These are phyloP conservation scores for Dicentrarchus labrax DNA, from an alignment of 2,113 vertebrate genomes.

Conservation along the genomic window DNA sequence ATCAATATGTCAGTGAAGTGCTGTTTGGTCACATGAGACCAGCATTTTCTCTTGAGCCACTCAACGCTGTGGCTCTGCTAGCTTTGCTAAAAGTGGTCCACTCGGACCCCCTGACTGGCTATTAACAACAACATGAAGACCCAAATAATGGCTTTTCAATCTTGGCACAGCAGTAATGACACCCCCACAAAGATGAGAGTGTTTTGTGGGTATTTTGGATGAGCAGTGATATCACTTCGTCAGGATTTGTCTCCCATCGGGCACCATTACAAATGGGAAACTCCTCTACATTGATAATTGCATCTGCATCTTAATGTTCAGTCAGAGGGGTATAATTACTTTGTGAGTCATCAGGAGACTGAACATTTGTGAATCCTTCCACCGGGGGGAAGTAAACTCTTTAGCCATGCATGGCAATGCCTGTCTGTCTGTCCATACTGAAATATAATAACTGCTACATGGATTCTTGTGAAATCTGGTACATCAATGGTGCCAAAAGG, in stretches of 20 bases:
- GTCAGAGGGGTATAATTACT: neutral
- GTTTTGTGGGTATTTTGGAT: neutral
- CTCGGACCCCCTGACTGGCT: neutral
- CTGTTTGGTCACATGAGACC: neutral
- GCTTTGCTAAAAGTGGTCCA: neutral
- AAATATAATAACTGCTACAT: too few species aligned
- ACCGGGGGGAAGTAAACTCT: neutral
- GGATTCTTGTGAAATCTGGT: too few species aligned
- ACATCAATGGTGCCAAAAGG: too few species aligned
- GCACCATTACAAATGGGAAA: neutral
- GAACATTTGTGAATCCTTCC: neutral
- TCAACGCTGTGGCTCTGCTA: neutral
- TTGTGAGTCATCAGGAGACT: neutral
- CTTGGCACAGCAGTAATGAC: neutral
- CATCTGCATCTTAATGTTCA: neutral
- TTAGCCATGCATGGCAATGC: neutral
- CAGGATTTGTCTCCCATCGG: neutral
- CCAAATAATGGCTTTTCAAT: slow-evolving; percentile 7
- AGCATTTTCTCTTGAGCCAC: neutral
- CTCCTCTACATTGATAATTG: neutral
- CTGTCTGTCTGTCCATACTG: too few species aligned
- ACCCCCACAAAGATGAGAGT: neutral
- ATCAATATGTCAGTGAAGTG: slow-evolving; percentile 2
- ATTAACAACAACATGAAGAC: slow-evolving; percentile 21
- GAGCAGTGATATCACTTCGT: slow-evolving; percentile 22